These are phyloP conservation scores for Bedellia somnulentella DNA, from an alignment of 2,888 invertebrate genomes.

Conservation along the genomic window DNA sequence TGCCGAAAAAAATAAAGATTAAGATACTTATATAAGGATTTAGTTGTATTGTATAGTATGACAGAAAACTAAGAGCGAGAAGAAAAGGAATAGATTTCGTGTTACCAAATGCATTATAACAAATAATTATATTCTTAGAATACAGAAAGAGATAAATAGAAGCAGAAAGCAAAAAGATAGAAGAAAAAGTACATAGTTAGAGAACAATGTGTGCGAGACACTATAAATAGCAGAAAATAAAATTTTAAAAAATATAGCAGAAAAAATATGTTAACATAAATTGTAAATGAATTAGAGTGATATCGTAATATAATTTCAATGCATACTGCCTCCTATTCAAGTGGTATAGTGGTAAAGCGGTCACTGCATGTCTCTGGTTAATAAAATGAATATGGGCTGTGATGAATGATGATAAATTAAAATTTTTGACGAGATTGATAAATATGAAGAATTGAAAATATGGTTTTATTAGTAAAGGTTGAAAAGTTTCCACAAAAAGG, in stretches of 20 bases:
- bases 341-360: too few species aligned
- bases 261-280: not conserved
- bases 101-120: not conserved
- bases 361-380: too few species aligned
- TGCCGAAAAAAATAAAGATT: slow-evolving; percentile 5
- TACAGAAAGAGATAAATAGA: not conserved
- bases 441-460: too few species aligned
- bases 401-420: too few species aligned
- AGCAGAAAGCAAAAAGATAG: not conserved
- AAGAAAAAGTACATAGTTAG: not conserved
- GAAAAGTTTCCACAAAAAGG: too few species aligned
- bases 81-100: not conserved
- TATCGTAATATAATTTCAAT: too few species aligned
- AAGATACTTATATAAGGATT: not conserved
- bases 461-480: too few species aligned
- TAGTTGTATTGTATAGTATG: not conserved
- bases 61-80: not conserved
- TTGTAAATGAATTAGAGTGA: too few species aligned
- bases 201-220: not conserved
- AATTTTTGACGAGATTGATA: too few species aligned
- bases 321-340: too few species aligned
- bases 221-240: not conserved
- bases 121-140: not conserved
- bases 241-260: not conserved
- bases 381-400: too few species aligned